Evolutionary conservation across 1,140 invertebrate genomes (phyloP), one percentile per base, ranked within the genome.

Genomic region (Psix sp.): DNA sequence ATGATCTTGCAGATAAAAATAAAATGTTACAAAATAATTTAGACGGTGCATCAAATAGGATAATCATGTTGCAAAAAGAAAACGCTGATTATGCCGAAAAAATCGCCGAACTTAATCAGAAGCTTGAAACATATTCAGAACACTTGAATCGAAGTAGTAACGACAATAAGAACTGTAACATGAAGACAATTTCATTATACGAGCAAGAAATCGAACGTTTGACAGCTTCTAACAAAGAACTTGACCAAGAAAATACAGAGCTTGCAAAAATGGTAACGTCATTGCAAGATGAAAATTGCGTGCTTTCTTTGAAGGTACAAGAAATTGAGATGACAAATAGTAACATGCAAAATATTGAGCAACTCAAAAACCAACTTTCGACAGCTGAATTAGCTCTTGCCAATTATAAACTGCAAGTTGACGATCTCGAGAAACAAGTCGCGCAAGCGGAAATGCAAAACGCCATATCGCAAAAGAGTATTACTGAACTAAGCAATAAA

Each of bases 31-130:
- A 80, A 36, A 81, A 77, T 11, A 81, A 80, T 59, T 59, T 86
- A 3, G 85, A 86, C 10, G 85, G 85, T 10, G 82, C 79, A 0
- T 80, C 80, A 15, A 87, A 86, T 59, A 74, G 82, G 0, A 80
- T 86, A 16, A 54, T 54, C 3, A 78, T 78, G n/a, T 33, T 87
- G 3, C 81, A 82, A 29, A 76, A 80, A 10, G 49, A 38, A 3
- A 86, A 82, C 26, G 70, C 57, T 3, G 62, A 82, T 7, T 60
- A 80, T 26, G 54, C 78, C 6, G 75, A 74, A 14, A 79, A 86
- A 31, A 14, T 81, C 3, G 46, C 56, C 0, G 52, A 71, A 24
- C 29, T 80, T 0, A 62, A 31, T 45, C 38, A 14, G 46, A 79
- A 21, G 42, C 77, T 21, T 60, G 77, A 14, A 5, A 49, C 5